These are phyloP conservation scores for Machimus atricapillus DNA, from an alignment of 2,888 invertebrate species.

Conservation along the genomic window DNA sequence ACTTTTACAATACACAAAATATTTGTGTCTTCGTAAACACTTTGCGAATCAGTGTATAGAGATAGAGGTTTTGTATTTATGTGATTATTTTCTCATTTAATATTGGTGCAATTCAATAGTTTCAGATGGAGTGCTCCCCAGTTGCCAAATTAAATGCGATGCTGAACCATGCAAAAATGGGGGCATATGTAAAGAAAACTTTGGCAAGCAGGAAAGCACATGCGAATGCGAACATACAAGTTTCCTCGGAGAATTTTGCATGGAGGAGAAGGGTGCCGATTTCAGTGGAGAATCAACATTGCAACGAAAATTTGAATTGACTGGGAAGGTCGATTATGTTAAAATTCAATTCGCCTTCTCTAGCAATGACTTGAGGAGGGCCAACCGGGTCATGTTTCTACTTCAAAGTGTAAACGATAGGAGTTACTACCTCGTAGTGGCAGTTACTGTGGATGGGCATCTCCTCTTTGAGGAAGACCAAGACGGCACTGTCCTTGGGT, in stretches of 20 bases:
- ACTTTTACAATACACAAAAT: too few species aligned
- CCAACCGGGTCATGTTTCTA: conserved; percentile 79
- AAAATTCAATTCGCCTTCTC: conserved; percentile 89
- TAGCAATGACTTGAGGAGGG: conserved; percentile 78
- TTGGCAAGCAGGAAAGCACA: conserved; percentile 81
- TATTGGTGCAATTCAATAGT: conserved; percentile 57
- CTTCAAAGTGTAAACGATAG: conserved; percentile 84
- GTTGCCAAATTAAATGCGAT: conserved; percentile 91
- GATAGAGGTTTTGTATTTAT: too few species aligned
- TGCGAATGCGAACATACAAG: conserved; percentile 91
- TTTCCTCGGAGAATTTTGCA: conserved; percentile 87
- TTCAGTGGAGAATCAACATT: conserved; percentile 87
- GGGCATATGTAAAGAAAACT: conserved; percentile 88
- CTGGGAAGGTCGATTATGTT: conserved; percentile 76
- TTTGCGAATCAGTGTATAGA: too few species aligned
- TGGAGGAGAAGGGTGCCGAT: conserved; percentile 88
- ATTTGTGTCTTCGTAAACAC: too few species aligned
- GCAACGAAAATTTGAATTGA: conserved; percentile 77
- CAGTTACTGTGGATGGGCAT: conserved; percentile 82
- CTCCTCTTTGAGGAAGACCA: conserved; percentile 86
- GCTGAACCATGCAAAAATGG: conserved; percentile 86
- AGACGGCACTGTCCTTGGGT: conserved; percentile 74
- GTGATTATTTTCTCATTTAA: not conserved
- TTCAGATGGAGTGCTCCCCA: conserved; percentile 74
- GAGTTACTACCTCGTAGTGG: conserved; percentile 83